phyloP scores from a whole-genome alignment of 2,113 vertebrate species.

The Lipophrys pholis region DNA sequence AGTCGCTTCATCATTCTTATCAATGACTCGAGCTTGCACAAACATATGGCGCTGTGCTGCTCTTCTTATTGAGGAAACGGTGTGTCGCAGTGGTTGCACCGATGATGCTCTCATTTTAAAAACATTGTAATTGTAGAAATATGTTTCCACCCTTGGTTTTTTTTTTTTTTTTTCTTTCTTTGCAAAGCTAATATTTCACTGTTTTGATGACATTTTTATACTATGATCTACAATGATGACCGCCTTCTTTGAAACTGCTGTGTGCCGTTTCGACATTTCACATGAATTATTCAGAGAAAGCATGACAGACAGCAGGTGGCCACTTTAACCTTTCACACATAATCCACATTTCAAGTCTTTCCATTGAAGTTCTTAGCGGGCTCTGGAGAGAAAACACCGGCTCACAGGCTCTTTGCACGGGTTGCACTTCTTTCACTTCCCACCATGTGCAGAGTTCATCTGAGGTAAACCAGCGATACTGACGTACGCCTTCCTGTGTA shows the following conservation, averaged over 20 bases:
- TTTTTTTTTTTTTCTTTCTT: no score
- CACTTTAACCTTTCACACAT: conserved; percentile 52
- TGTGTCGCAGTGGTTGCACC: not conserved
- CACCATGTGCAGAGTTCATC: conserved; percentile 1
- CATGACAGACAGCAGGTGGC: conserved; percentile 42
- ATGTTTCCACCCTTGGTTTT: not conserved
- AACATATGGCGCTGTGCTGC: not conserved
- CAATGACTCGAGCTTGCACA: not conserved
- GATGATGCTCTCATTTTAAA: not conserved
- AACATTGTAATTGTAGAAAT: not conserved
- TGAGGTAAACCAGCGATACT: conserved; percentile 1
- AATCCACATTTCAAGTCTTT: conserved; percentile 48
- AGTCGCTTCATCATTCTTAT: not conserved
- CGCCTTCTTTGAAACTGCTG: conserved; percentile 10
- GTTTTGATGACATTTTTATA: conserved; percentile 32
- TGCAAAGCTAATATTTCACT: not conserved
- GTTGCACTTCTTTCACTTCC: conserved; percentile 7
- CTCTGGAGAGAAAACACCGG: not conserved
- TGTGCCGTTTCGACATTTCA: not conserved
- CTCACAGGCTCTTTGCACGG: not conserved
- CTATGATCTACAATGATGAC: conserved; percentile 34
- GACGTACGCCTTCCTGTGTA: conserved; percentile 29
- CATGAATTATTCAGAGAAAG: conserved; percentile 54
- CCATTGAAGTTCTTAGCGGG: conserved; percentile 36
- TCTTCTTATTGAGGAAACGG: not conserved